phyloP scores from a whole-genome alignment of 2,113 vertebrate genomes.

The Hemicordylus capensis region DNA sequence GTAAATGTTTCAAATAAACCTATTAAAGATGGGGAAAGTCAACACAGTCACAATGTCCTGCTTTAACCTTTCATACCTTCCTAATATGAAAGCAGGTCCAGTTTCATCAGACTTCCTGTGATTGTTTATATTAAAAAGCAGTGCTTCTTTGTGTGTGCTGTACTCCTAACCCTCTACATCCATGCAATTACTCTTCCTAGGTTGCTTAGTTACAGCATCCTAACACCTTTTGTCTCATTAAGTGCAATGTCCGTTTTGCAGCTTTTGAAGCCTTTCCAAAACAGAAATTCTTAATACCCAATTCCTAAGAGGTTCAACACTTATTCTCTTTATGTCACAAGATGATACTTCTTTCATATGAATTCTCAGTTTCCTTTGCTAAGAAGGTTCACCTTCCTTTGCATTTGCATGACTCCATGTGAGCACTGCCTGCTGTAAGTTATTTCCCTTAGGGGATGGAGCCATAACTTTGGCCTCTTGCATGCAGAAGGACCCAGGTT shows the following conservation, averaged over 20 bases:
- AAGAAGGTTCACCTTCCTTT: too few species aligned
- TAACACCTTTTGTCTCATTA: slow-evolving; percentile 57
- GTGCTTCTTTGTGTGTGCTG: slow-evolving; percentile 8
- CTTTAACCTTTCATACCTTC: slow-evolving; percentile 24
- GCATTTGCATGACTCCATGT: too few species aligned
- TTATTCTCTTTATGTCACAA: slow-evolving; percentile 33
- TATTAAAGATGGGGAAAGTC: not conserved
- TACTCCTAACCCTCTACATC: slow-evolving; percentile 22
- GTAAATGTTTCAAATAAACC: not conserved
- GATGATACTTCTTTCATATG: slow-evolving; percentile 41
- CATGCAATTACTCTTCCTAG: slow-evolving; percentile 23
- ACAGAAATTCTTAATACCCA: slow-evolving; percentile 66
- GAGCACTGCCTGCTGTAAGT: too few species aligned
- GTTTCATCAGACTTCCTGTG: slow-evolving; percentile 40
- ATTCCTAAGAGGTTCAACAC: slow-evolving; percentile 58
- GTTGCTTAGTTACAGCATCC: slow-evolving; percentile 76
- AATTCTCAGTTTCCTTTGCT: too few species aligned
- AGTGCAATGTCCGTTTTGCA: slow-evolving; percentile 55
- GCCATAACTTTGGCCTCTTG: too few species aligned
- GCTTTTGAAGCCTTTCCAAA: slow-evolving; percentile 65
- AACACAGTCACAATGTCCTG: not conserved
- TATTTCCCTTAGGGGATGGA: too few species aligned
- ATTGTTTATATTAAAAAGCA: slow-evolving; percentile 35
- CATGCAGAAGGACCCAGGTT: too few species aligned
- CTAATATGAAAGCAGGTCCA: slow-evolving; percentile 14